Evolutionary conservation across 2,888 invertebrate genomes (phyloP).

Genomic region (Brachypterus glaber): DNA sequence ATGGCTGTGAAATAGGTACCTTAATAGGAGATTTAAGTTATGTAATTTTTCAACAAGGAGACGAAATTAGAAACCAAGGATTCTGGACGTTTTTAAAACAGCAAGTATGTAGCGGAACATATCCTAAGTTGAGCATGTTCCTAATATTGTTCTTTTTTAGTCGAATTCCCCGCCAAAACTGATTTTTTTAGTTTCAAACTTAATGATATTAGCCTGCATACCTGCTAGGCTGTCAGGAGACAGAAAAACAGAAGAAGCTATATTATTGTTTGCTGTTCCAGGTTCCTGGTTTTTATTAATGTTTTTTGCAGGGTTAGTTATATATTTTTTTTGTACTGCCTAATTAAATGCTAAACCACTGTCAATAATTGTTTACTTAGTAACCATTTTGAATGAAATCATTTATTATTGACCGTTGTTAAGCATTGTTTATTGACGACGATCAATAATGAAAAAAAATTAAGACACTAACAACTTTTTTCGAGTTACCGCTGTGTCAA

Average conservation of each 20-base stretch:
- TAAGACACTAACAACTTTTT: too few relatives aligned
- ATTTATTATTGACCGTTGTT: too few relatives aligned
- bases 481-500: not conserved
- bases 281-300: conserved; percentile 96
- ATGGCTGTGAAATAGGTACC: conserved; percentile 77
- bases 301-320: conserved; percentile 91
- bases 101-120: conserved; percentile 56
- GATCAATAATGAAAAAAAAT: too few relatives aligned
- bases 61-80: conserved; percentile 92
- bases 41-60: conserved; percentile 83
- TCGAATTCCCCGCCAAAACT: conserved; percentile 90
- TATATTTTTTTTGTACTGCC: not conserved
- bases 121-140: not conserved
- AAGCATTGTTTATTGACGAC: too few relatives aligned
- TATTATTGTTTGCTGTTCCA: conserved; percentile 85
- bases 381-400: too few relatives aligned
- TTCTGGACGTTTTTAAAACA: conserved; percentile 82
- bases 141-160: conserved; percentile 47
- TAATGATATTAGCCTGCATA: conserved; percentile 81
- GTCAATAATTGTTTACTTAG: not conserved
- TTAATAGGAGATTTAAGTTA: conserved; percentile 79
- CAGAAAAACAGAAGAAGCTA: conserved; percentile 77
- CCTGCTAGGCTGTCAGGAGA: conserved; percentile 71
- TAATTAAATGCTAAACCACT: conserved; percentile 3
- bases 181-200: conserved; percentile 84